Conservation (phyloP, 2,113 vertebrate species). For the Odobenus rosmarus region DNA sequence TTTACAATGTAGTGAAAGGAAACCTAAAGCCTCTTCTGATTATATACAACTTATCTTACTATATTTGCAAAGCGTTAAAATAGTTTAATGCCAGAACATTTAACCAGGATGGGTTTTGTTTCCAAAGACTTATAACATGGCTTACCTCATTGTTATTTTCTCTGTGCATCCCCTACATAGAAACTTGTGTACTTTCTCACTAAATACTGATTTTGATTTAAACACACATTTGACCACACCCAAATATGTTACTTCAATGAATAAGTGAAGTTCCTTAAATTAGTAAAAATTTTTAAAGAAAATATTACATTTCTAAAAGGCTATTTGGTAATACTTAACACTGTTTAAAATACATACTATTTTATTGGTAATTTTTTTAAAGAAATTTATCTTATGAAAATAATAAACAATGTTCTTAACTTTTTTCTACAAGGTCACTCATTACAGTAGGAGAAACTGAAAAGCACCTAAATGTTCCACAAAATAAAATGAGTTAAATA, state of each 20-base stretch:
- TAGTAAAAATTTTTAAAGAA: background rate
- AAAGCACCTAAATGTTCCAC: background rate
- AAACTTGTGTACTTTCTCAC: background rate
- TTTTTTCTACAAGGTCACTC: background rate
- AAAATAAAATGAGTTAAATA: background rate
- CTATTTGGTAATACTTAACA: background rate
- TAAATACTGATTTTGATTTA: background rate
- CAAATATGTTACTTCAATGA: background rate
- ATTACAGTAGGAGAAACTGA: background rate
- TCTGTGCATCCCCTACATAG: background rate
- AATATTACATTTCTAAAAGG: background rate
- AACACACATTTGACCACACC: background rate
- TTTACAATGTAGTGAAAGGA: background rate
- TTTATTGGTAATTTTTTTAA: background rate
- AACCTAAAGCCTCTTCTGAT: background rate
- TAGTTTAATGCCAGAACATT: background rate
- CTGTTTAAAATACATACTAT: background rate
- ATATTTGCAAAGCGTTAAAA: background rate
- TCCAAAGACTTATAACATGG: background rate
- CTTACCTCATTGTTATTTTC: background rate
- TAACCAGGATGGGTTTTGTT: background rate
- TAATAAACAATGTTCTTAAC: background rate
- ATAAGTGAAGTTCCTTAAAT: background rate
- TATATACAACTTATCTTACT: background rate
- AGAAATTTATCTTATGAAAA: slow-evolving; percentile 1